These are phyloP conservation scores for Clunio marinus DNA, from an alignment of 2,888 invertebrate species.

Conservation along the genomic window DNA sequence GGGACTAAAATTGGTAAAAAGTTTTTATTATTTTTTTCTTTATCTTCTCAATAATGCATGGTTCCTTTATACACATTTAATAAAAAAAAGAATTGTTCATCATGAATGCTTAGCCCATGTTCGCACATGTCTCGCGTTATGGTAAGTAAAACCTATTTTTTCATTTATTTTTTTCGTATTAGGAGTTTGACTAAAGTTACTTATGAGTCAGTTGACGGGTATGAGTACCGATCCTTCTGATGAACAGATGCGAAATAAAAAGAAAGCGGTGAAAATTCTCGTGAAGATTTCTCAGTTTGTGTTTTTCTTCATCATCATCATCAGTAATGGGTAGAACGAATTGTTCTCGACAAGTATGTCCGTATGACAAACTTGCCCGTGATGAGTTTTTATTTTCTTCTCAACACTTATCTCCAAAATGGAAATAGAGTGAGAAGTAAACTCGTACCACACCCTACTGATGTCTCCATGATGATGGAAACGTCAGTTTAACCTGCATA, in stretches of 20 bases:
- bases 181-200: slow-evolving; percentile 1
- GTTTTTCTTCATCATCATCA: too few species aligned
- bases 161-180: background rate
- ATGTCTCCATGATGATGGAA: too few species aligned
- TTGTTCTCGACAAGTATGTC: too few species aligned
- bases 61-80: slow-evolving; percentile 26
- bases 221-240: slow-evolving; percentile 4
- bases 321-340: too few species aligned
- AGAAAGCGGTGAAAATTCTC: slow-evolving; percentile 17
- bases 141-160: background rate
- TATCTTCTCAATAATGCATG: background rate
- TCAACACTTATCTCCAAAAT: too few species aligned
- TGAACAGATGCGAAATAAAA: background rate
- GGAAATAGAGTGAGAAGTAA: too few species aligned
- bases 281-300: background rate
- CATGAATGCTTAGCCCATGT: slow-evolving; percentile 4
- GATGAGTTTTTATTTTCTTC: too few species aligned
- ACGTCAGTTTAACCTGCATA: too few species aligned
- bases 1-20: slow-evolving; percentile 29
- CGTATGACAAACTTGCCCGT: too few species aligned
- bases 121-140: slow-evolving; percentile 20
- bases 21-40: background rate
- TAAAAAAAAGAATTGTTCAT: background rate
- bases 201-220: background rate
- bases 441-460: too few species aligned